A percentile compares a stretch with the other conserved stretches of the same genome.
Conservation (phyloP, 2,113 vertebrate species). For the Varanus salvator region DNA sequence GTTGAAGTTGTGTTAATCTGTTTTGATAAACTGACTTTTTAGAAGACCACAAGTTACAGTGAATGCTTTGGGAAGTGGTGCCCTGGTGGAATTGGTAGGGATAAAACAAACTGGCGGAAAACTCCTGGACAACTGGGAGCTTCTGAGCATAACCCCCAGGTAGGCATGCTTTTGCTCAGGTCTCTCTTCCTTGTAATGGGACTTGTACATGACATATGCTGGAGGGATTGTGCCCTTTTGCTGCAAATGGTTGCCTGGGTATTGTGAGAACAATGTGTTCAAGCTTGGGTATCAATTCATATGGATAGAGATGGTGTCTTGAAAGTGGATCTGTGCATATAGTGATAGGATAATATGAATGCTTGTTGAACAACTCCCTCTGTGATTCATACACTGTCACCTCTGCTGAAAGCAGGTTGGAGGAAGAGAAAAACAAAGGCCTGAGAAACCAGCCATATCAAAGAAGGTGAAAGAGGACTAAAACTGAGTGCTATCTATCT, state of each 20-base stretch:
- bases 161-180: background rate
- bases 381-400: no score
- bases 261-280: background rate
- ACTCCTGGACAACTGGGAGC: background rate
- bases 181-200: background rate
- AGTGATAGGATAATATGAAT: no score
- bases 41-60: background rate
- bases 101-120: background rate
- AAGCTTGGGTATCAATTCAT: background rate
- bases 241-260: background rate
- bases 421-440: no score
- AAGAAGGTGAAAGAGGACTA: no score
- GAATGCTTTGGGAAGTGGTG: background rate
- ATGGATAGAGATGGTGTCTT: no score
- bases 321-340: background rate
- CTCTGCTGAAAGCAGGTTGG: no score
- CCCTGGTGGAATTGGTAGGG: background rate
- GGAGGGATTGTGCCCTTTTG: background rate
- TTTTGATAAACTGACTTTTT: constrained; percentile 63
- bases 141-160: accelerated
- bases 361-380: background rate
- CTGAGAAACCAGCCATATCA: no score
- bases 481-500: no score
- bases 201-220: background rate
- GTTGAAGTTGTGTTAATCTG: background rate